Conservation (phyloP, 2,888 invertebrate species). For the Epistrophe grossulariae region DNA sequence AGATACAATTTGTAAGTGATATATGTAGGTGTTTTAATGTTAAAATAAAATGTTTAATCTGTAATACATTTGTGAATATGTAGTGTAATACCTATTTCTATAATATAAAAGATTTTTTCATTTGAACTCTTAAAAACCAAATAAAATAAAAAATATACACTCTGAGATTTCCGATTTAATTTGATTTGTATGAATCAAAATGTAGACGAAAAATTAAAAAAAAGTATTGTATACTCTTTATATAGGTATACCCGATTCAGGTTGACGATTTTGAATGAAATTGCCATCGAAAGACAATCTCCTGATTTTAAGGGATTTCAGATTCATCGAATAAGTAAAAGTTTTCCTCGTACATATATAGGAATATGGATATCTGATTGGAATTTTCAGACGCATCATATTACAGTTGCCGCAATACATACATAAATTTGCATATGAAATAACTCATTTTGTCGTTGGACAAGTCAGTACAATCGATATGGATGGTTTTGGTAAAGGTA, state of each 20-base stretch:
- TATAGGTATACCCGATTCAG: background rate
- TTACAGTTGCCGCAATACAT: slow-evolving; percentile 47
- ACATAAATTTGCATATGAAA: slow-evolving; percentile 66
- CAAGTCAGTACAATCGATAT: slow-evolving; percentile 9
- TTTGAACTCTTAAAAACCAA: background rate
- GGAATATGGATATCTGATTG: slow-evolving; percentile 41
- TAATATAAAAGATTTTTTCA: no score
- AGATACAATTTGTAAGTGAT: background rate
- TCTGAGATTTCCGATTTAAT: background rate
- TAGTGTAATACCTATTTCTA: no score
- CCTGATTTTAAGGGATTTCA: slow-evolving; percentile 6
- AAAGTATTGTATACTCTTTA: background rate
- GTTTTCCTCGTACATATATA: background rate
- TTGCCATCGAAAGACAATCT: slow-evolving; percentile 19
- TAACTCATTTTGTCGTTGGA: slow-evolving; percentile 35
- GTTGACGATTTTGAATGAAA: background rate
- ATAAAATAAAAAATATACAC: background rate
- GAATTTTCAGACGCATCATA: slow-evolving; percentile 45
- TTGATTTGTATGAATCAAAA: background rate
- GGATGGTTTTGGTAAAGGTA: background rate
- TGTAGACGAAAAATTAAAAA: background rate
- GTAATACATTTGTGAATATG: no score
- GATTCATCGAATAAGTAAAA: slow-evolving; percentile 18
- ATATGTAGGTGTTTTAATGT: background rate
- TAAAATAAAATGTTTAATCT: no score